A percentile compares a stretch with the other conserved stretches of the same genome.
Evolutionary conservation across 2,113 vertebrate species (phyloP).

Genomic region (Gopherus evgoodei): DNA sequence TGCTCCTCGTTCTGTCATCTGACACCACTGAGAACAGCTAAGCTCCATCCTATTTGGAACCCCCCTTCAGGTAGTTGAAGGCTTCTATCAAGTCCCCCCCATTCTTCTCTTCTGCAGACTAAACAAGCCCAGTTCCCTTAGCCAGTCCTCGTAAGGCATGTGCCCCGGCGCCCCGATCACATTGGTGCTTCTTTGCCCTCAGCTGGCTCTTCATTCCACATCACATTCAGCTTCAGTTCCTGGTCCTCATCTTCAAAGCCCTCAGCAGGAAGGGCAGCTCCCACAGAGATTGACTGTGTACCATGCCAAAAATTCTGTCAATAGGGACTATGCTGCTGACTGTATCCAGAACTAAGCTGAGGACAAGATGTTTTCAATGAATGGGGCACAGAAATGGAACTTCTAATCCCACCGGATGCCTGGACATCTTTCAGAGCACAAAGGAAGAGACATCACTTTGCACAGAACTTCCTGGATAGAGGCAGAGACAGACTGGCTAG

Average conservation of each 20-base stretch:
- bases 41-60: no score
- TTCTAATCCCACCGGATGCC: not conserved
- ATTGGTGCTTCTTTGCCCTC: not conserved
- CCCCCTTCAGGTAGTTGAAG: no score
- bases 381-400: not conserved
- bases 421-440: not conserved
- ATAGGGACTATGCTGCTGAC: not conserved
- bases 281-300: not conserved
- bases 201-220: not conserved
- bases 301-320: not conserved
- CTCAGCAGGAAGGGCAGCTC: not conserved
- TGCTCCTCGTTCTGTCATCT: no score
- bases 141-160: no score
- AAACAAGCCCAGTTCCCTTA: no score
- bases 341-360: not conserved
- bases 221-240: not conserved
- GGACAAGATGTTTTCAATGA: not conserved
- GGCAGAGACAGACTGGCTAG: not conserved
- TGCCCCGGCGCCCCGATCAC: not conserved
- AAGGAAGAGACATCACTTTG: no score
- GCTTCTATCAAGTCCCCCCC: no score
- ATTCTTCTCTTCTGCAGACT: no score
- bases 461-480: not conserved
- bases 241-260: not conserved
- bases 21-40: no score